A percentile compares a stretch with the other conserved stretches of the same genome.
Evolutionary conservation across 2,888 invertebrate genomes (phyloP).

Genomic region (Netelia virgata): DNA sequence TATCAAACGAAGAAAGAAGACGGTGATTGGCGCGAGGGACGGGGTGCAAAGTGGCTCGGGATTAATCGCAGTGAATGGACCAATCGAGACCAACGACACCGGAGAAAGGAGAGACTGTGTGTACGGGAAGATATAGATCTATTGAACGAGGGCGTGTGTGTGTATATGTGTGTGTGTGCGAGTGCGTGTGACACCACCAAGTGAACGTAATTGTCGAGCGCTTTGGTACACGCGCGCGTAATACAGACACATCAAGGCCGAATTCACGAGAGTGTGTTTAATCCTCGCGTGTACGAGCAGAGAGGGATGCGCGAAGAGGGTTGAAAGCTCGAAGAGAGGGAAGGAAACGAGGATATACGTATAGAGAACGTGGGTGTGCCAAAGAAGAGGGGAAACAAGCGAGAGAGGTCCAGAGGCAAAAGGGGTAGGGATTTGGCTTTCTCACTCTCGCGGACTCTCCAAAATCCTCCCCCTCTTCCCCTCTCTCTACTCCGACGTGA

Average conservation of each 20-base stretch:
- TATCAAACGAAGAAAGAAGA: constrained; percentile 32
- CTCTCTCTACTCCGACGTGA: not conserved
- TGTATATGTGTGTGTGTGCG: not conserved
- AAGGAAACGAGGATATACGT: constrained; percentile 33
- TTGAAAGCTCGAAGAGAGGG: constrained; percentile 43
- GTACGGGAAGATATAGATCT: constrained; percentile 4
- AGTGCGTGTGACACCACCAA: constrained; percentile 55
- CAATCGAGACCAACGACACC: constrained; percentile 60
- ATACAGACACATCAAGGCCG: constrained; percentile 45
- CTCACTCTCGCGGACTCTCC: constrained; percentile 41
- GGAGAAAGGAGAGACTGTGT: constrained; percentile 60
- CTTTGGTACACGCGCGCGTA: constrained; percentile 50
- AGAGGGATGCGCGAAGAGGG: constrained; percentile 47
- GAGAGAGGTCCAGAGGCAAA: constrained; percentile 59
- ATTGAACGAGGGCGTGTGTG: too few species aligned
- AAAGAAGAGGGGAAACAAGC: constrained; percentile 72
- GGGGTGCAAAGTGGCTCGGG: constrained; percentile 64
- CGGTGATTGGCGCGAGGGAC: not conserved
- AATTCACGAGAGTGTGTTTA: constrained; percentile 39
- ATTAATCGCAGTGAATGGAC: constrained; percentile 65
- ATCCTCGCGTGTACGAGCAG: constrained; percentile 31
- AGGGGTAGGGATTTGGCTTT: constrained; percentile 67
- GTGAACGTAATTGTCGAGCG: constrained; percentile 68
- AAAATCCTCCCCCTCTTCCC: constrained; percentile 33
- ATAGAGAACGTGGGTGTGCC: constrained; percentile 11